Base-by-base conservation (phyloP, 2,113 vertebrate genomes). In the Amphiprion ocellaris region DNA sequence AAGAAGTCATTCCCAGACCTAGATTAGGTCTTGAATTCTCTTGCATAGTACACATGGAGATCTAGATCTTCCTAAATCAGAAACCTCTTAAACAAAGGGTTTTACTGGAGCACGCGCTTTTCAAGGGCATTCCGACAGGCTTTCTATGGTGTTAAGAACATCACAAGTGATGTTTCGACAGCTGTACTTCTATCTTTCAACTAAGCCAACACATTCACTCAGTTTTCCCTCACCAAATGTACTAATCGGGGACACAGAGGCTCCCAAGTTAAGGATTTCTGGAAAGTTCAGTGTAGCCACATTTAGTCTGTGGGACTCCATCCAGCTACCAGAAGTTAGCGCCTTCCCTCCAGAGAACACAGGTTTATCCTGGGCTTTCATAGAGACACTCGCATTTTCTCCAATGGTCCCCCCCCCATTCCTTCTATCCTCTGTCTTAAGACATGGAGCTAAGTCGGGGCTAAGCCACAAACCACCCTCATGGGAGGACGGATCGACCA, bases 381-480 rank as follows among this genome's bases (percentile, higher is more conserved):
- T 24, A 52, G 52, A 79, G 76, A 73, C 73, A 74, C 81, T 90
- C 77, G 19, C 59, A 83, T 82, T 81, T 79, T 81, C 87, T 91
- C 90, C 69, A 78, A 73, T 82, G 79, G 90, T 87, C 83, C 79
- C 61, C 79, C 61, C 72, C 76, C 74, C 67, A 60, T 75, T 71
- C 83, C 60, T 71, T 61, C 83, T 44, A 67, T 83, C 67, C 89
- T 54, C 62, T 12, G 62, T 88, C 88, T 90, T 90, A 89, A 92
- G 92, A 91, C 90, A 78, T 33, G 55, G 81, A 81, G 90, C 91
- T 95, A 93, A 95, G 91, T 92, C 89, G 68, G 46, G 84, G 87
- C 91, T 94, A 93, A 95, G 92, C 93, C 89, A 81, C 69, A 56
- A 84, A 84, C 91, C 83, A 70, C 84, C 83, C 85, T 92, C 92